A percentile compares a stretch with the other conserved stretches of the same genome.
These are phyloP conservation scores for Phanerotoma sp. DNA, from an alignment of 2,888 invertebrate species.

Conservation along the genomic window DNA sequence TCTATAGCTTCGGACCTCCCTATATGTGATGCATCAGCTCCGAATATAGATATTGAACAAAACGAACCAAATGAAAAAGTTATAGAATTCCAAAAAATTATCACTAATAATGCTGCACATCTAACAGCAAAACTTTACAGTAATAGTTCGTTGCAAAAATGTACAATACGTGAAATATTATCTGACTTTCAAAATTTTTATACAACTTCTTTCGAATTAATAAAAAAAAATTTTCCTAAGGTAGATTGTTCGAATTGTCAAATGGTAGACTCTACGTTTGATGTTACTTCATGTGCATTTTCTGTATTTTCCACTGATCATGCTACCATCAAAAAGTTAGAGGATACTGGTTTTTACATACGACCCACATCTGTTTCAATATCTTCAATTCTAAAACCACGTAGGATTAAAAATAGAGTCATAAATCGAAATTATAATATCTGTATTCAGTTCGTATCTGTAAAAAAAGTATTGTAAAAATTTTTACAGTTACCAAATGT, in stretches of 20 bases:
- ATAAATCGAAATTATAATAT: background rate
- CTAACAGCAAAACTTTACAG: background rate
- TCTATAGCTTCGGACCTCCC: no score
- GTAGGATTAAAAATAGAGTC: no score
- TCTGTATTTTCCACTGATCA: no score
- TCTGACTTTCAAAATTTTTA: background rate
- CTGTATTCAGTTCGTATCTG: constrained; percentile 11
- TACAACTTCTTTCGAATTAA: background rate
- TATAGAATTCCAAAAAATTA: background rate
- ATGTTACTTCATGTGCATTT: no score
- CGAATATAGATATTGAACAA: background rate
- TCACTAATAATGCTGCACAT: background rate
- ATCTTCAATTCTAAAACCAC: no score
- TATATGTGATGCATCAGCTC: no score
- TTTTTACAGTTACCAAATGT: constrained; percentile 34
- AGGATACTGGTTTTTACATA: no score
- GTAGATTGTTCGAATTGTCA: no score
- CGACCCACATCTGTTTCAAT: no score
- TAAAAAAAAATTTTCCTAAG: no score
- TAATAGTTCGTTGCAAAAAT: background rate
- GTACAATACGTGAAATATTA: background rate
- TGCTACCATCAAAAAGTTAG: no score
- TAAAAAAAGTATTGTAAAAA: constrained; percentile 21
- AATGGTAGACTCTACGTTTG: no score
- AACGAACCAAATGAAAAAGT: background rate